Evolutionary conservation across 2,888 invertebrate genomes (phyloP).

Genomic region (Dynastes maya): DNA sequence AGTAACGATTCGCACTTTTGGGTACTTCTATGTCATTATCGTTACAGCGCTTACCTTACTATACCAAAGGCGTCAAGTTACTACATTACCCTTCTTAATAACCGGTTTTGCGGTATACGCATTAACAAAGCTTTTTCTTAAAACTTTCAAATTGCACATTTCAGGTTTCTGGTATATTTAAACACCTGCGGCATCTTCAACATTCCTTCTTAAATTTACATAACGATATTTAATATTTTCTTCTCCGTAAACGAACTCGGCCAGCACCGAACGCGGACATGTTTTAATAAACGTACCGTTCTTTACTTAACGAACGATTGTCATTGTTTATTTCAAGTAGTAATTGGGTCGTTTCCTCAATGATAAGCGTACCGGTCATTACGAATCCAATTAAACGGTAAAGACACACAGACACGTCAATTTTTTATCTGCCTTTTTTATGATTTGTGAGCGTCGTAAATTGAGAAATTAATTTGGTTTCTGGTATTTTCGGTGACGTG

Average conservation of each 20-base stretch:
- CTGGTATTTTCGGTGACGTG: slow-evolving; percentile 16
- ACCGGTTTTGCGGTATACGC: slow-evolving; percentile 19
- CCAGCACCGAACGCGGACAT: slow-evolving; percentile 1
- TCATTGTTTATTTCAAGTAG: slow-evolving; percentile 35
- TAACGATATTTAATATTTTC: slow-evolving; percentile 37
- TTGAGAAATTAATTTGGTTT: slow-evolving; percentile 39
- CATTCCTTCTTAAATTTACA: slow-evolving; percentile 36
- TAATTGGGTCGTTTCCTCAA: slow-evolving; percentile 29
- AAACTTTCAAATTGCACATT: slow-evolving; percentile 45
- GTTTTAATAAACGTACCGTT: slow-evolving; percentile 29
- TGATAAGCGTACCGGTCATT: slow-evolving; percentile 27
- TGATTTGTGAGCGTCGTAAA: slow-evolving; percentile 37
- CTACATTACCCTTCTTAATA: not conserved
- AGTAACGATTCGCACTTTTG: no score
- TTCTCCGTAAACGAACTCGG: slow-evolving; percentile 22
- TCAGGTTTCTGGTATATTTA: slow-evolving; percentile 43
- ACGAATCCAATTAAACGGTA: slow-evolving; percentile 38
- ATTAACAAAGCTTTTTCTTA: slow-evolving; percentile 21
- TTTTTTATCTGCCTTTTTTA: slow-evolving; percentile 25
- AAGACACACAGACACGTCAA: slow-evolving; percentile 19
- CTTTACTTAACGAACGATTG: slow-evolving; percentile 10
- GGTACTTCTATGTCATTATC: no score
- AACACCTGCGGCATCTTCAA: slow-evolving; percentile 38
- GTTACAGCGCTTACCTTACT: not conserved
- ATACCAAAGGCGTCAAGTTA: slow-evolving; percentile 3